Conservation (phyloP, 2,888 invertebrate species). For the Imbricaverruca yamaguchii region DNA sequence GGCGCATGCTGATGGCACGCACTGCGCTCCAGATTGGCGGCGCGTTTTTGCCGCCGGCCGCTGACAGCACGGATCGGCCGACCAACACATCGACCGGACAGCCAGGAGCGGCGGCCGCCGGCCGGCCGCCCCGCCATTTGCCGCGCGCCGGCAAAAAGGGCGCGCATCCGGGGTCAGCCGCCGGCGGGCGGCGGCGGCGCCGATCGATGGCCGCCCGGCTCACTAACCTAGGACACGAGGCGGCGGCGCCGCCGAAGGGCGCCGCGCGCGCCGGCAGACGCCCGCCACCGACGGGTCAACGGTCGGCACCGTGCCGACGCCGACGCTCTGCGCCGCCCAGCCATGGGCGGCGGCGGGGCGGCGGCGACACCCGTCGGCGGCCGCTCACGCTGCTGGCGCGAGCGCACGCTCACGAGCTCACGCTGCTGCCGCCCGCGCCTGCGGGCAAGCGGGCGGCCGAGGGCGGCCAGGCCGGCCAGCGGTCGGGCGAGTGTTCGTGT, state of each 20-base stretch:
- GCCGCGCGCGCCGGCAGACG: neutral
- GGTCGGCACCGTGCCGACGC: neutral
- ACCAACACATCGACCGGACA: too few species aligned
- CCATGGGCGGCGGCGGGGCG: neutral
- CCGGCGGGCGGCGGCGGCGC: neutral
- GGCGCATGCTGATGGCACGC: too few species aligned
- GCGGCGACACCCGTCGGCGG: neutral
- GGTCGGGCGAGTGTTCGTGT: too few species aligned
- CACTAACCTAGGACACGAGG: conserved; percentile 3
- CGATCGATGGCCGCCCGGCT: neutral
- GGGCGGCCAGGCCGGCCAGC: too few species aligned
- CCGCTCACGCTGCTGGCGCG: too few species aligned
- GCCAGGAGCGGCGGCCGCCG: too few species aligned
- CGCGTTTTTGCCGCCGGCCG: too few species aligned
- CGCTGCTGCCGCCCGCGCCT: neutral
- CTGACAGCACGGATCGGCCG: too few species aligned
- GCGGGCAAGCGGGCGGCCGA: too few species aligned
- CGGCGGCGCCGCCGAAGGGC: neutral
- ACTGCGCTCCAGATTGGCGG: too few species aligned
- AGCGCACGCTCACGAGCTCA: neutral
- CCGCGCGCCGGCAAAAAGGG: neutral
- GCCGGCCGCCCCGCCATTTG: too few species aligned
- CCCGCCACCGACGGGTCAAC: neutral
- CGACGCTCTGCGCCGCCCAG: neutral
- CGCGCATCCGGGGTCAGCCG: conserved; percentile 1